Conservation (phyloP, 2,113 vertebrate genomes). For the Paramormyrops kingsleyae region DNA sequence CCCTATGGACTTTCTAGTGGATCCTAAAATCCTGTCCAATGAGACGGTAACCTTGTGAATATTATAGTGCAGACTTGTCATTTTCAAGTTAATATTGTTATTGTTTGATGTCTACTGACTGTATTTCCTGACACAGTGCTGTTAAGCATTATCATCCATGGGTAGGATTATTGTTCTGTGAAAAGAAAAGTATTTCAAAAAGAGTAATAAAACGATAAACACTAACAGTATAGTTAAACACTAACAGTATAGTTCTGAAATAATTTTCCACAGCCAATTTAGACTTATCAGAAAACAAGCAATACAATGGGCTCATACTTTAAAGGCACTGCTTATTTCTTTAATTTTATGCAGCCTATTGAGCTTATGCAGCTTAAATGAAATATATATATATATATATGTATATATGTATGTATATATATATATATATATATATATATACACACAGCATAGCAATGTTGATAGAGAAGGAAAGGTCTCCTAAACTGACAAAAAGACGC, state of each 20-base stretch:
- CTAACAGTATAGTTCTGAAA: too few species aligned
- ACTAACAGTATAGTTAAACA: slow-evolving; percentile 1
- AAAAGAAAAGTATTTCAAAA: slow-evolving; percentile 5
- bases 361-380: slow-evolving; percentile 40
- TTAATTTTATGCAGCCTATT: slow-evolving; percentile 40
- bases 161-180: not conserved
- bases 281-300: slow-evolving; percentile 4
- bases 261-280: slow-evolving; percentile 34
- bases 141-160: not conserved
- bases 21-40: not conserved
- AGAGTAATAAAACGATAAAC: not conserved
- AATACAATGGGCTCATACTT: slow-evolving; percentile 20
- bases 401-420: too few species aligned
- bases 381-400: slow-evolving; percentile 18
- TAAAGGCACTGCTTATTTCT: slow-evolving; percentile 31
- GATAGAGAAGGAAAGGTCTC: not conserved
- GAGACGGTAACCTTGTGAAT: not conserved
- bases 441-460: slow-evolving; percentile 27
- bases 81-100: not conserved
- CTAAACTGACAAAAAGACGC: not conserved
- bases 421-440: too few species aligned
- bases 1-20: not conserved
- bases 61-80: not conserved
- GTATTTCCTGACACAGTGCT: slow-evolving; percentile 1
- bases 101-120: not conserved